Evolutionary conservation across 2,888 invertebrate species (phyloP), one percentile per base, ranked within the genome.

Genomic region (Sphecodes monilicornis): DNA sequence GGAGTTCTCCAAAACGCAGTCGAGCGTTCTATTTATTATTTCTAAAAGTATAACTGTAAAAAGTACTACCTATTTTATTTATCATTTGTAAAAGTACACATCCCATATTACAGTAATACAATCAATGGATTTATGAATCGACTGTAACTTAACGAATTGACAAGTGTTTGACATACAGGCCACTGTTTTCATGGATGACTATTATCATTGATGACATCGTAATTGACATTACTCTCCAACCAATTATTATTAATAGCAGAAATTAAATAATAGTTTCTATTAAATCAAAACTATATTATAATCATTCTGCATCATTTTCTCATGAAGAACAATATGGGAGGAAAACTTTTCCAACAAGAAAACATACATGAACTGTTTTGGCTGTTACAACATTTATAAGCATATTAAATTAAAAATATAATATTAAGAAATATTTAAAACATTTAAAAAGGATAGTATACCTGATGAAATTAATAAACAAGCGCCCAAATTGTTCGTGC

Each of bases 391-490:
- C 13, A 18, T 32, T 32, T 32, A 32, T 18, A 64, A 18, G 22
- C 16, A 18, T 36, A n/a, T n/a, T n/a, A n/a, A 6, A 57, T 57
- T 1, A 57, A 57, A n/a, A 2, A 57, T n/a, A 26, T 57, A 10
- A 36, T 22, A 36, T 57, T 64, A 64, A 16, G 8, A 16, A 70
- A 70, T 43, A 69, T 43, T 8, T 10, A 10, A 3, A n/a, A 68
- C 1, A 70, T 22, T 68, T n/a, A 1, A 50, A 29, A 8, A 50
- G 2, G 4, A 16, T 3, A 3, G 29, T 50, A 0, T 83, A 83
- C 83, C 83, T 83, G 5, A 69, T 22, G 11, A n/a, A 36, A 29
- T 57, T 43, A 43, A 41, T 32, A 43, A 78, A 66, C 4, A 6
- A 66, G 3, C 22, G 18, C 54, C 32, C 39, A 22, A 54, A 50